Evolutionary conservation across 2,888 invertebrate genomes (phyloP).

Genomic region (Zygothrica quintamaculata): DNA sequence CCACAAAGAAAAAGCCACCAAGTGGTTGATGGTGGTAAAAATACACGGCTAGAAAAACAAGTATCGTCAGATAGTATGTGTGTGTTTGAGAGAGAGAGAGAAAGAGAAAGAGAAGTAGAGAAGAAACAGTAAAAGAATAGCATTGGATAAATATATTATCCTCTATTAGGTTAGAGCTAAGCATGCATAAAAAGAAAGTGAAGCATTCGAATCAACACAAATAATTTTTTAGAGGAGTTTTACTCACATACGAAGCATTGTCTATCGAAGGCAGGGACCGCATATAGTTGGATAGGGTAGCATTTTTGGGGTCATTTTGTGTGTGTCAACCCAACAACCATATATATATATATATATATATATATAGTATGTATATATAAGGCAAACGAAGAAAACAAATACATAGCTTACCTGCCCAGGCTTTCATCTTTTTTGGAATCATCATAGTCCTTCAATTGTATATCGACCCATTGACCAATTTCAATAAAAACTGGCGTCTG

Average conservation of each 20-base stretch:
- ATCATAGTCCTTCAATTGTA: conserved; percentile 94
- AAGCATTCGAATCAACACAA: conserved; percentile 11
- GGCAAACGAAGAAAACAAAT: neutral
- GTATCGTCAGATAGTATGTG: conserved; percentile 33
- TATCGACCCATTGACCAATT: conserved; percentile 85
- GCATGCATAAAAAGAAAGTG: conserved; percentile 37
- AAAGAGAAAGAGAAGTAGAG: conserved; percentile 15
- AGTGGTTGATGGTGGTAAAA: conserved; percentile 91
- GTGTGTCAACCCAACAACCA: conserved; percentile 11
- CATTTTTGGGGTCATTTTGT: conserved; percentile 8
- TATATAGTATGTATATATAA: no score
- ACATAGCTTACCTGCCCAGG: conserved; percentile 91
- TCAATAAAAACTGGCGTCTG: conserved; percentile 84
- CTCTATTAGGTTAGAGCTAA: conserved; percentile 15
- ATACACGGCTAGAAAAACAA: conserved; percentile 87
- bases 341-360: no score
- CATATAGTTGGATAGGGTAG: conserved; percentile 18
- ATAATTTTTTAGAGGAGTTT: conserved; percentile 34
- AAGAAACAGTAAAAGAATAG: conserved; percentile 4
- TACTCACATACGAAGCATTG: conserved; percentile 58
- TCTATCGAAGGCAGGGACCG: neutral
- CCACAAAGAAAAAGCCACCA: conserved; percentile 90
- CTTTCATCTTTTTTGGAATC: conserved; percentile 94
- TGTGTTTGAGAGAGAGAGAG: conserved; percentile 27
- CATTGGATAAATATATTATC: conserved; percentile 3